Evolutionary conservation across 2,113 vertebrate genomes (phyloP), one percentile per base, ranked within the genome.

Genomic region (Fregetta grallaria): DNA sequence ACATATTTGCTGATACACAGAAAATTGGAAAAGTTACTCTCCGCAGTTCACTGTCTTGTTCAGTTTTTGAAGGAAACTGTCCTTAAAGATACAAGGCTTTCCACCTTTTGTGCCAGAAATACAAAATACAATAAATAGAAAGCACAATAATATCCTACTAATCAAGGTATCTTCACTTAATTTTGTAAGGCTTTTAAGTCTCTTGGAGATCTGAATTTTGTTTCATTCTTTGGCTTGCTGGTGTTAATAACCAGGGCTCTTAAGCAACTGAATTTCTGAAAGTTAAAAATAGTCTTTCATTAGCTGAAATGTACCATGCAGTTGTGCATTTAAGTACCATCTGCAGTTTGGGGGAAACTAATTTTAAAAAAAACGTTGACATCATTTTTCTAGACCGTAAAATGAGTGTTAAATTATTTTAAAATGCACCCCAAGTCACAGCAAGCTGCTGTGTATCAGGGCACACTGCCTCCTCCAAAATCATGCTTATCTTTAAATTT

Each of bases 401-500:
- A 62, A 76, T 78, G 76, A 58, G 23, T 63, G 62, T 86, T 92
- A 71, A 79, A 76, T 92, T 93, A 49, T 95, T 96, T 96, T 55
- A 66, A 85, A 97, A 66, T 91, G 62, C 38, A 79, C 63, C 86
- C 71, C 18, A 47, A 94, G 67, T 96, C 81, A 38, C 71, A 90
- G 93, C 74, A 90, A 88, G 67, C 84, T 94, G 92, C 79, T 82
- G 50, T 89, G 68, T 81, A 67, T 87, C 90, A 81, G 80, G 91
- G 86, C 89, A 91, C 71, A 16, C 63, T 53, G 79, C 83, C 86
- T 93, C 58, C 94, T 96, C 84, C 91, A 82, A 94, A 81, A 88
- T 83, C 94, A 77, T 53, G 74, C 86, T 94, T 96, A 95, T 96
- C 96, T 96, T 95, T 82, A 85, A 86, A 61, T 96, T 96, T 96